Evolutionary conservation across 2,888 invertebrate genomes (phyloP).

Genomic region (Eremobia ochroleuca): DNA sequence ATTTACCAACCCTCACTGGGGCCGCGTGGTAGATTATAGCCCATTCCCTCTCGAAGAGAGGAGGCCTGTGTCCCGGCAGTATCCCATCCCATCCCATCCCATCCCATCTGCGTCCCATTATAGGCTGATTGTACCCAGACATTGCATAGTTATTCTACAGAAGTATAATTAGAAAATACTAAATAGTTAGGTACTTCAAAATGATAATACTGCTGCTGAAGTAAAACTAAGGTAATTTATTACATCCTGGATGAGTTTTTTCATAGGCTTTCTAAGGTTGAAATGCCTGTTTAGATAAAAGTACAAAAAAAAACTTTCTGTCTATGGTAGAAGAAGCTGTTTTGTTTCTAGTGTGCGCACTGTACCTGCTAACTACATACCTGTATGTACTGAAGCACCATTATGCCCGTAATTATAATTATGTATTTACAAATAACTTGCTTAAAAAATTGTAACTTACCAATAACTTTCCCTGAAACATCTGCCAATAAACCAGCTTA

Average conservation of each 20-base stretch:
- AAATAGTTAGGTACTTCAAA: neutral
- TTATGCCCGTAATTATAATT: neutral
- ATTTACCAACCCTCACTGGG: too few species aligned
- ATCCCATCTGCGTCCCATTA: too few species aligned
- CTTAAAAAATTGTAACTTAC: neutral
- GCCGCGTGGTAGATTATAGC: too few species aligned
- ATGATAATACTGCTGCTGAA: neutral
- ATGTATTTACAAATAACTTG: neutral
- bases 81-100: too few species aligned
- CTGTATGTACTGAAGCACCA: neutral
- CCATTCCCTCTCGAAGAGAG: too few species aligned
- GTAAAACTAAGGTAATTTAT: neutral
- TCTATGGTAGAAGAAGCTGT: neutral
- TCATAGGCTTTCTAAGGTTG: neutral
- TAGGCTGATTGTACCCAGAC: too few species aligned
- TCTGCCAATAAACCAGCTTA: slow-evolving; percentile 40
- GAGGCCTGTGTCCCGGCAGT: too few species aligned
- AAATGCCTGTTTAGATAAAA: neutral
- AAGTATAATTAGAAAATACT: neutral
- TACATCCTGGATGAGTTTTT: neutral
- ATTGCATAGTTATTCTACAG: neutral
- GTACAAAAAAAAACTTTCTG: neutral
- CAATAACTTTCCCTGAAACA: slow-evolving; percentile 57
- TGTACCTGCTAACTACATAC: neutral
- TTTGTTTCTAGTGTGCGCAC: neutral